Base-by-base conservation (phyloP, 2,888 invertebrate genomes). In the Ditula angustiorana region DNA sequence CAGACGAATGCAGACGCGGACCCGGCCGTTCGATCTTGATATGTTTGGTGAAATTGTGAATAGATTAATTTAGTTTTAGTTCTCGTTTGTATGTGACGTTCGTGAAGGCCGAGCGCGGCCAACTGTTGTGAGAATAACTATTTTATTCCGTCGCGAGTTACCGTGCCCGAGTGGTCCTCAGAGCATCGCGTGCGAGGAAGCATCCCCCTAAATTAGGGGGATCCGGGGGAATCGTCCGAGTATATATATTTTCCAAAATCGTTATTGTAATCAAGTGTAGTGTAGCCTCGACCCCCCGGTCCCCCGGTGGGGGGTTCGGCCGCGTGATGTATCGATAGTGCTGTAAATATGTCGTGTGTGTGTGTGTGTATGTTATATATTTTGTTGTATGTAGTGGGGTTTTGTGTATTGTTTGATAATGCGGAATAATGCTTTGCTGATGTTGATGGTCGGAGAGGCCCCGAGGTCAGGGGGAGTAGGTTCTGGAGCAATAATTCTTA, bases 261-360 rank as follows among this genome's bases (percentile, higher is more conserved):
- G 41, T 41, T 10, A 10, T 16, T 41, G 41, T 41, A 41, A 41
- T 19, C 41, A 19, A 16, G 35, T 37, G 13, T 37, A 37, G 16
- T 16, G 5, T 30, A 30, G 30, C 8, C 8, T 30, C 4, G 41
- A 16, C 50, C 50, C 37, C 35, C 3, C 2, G n/a, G n/a, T n/a
- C n/a, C n/a, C n/a, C n/a, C n/a, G n/a, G n/a, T n/a, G 37, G 50
- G 13, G 60, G 50, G 49, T 57, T 58, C 13, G 49, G 24, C 41
- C 37, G 53, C 55, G 53, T 61, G 47, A 61, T 55, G 41, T 61
- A 53, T n/a, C n/a, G n/a, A 19, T 55, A 61, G 46, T 26, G 50
- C 50, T 63, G 63, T 63, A 63, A 57, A 63, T 63, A 63, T 24
- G 61, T 62, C 26, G 63, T 56, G 61, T 60, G 60, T 63, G 56